Base-by-base conservation (phyloP, 2,888 invertebrate genomes). In the Cataglyphis cursor region DNA sequence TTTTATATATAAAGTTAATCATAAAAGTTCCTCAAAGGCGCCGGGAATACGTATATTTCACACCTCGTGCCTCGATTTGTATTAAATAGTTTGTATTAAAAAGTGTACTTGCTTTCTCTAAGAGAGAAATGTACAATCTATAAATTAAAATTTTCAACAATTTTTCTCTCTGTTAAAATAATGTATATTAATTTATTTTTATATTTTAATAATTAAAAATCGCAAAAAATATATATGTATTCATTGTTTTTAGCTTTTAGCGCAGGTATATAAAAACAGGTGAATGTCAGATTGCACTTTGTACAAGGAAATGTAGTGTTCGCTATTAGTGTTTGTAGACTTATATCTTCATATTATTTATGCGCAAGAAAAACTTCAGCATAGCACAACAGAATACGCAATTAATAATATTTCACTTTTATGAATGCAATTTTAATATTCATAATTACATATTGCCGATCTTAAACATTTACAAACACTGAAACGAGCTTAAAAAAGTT, bases 321-420 rank as follows among this genome's bases (percentile, higher is more conserved):
- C 18, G 51, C 65, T 21, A 44, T 59, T 76, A 76, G 38, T n/a
- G 64, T 38, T 57, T 12, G 44, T 78, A 78, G 12, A 28, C 57
- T 78, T 44, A 41, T 31, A 31, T 59, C 21, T 35, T 78, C 59
- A 78, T 57, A 31, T 68, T 78, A 78, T 78, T 78, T 48, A 78
- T 44, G 18, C 8, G 59, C 18, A 24, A 59, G 31, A 44, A 68
- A 78, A 68, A 44, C 44, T 44, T 21, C 41, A 21, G 24, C 15
- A 44, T n/a, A 74, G 9, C 28, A 12, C 10, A 3, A 5, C 15
- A 3, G 12, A n/a, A 15, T 18, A 6, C 41, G 24, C n/a, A 38
- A 64, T 1, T 57, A 57, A 35, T 78, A 21, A 15, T 8, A 31
- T 59, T 21, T 10, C 5, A 59, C 5, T 59, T 48, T 48, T 44